Evolutionary conservation across 2,888 invertebrate species (phyloP).

Genomic region (Melanostoma scalare): DNA sequence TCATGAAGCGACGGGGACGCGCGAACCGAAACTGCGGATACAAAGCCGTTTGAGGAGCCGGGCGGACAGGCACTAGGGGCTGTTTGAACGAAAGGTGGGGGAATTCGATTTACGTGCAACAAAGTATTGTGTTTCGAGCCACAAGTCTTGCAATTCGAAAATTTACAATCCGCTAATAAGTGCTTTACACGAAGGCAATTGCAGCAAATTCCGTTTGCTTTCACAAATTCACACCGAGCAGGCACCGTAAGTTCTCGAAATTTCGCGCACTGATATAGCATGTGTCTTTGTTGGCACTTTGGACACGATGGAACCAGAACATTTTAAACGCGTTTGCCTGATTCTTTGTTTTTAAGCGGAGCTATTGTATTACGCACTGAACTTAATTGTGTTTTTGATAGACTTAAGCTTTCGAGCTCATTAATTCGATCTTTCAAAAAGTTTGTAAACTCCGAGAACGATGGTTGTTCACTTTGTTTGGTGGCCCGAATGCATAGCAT

Average conservation of each 20-base stretch:
- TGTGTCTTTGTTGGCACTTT: conserved; percentile 31
- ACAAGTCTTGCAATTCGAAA: conserved; percentile 27
- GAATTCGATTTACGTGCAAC: conserved; percentile 17
- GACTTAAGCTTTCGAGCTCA: conserved; percentile 26
- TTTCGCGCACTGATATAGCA: conserved; percentile 12
- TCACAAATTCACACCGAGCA: conserved; percentile 33
- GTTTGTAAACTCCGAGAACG: not conserved
- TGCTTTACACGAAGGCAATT: conserved; percentile 22
- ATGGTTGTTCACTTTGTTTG: not conserved
- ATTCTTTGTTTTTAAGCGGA: conserved; percentile 1
- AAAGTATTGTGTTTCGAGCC: conserved; percentile 33
- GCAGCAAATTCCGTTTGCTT: conserved; percentile 26
- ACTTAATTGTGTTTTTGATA: not conserved
- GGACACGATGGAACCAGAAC: conserved; percentile 10
- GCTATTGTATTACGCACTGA: not conserved
- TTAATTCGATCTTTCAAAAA: conserved; percentile 16
- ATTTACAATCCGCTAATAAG: conserved; percentile 16
- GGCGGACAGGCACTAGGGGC: not conserved
- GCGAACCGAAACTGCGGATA: not conserved
- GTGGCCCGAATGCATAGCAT: conserved; percentile 30
- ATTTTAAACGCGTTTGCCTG: conserved; percentile 7
- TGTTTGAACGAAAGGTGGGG: not conserved
- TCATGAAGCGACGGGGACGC: conserved; percentile 1
- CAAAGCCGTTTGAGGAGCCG: not conserved
- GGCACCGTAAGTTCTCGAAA: conserved; percentile 18